phyloP scores from a whole-genome alignment of 2,888 invertebrate genomes.

The Autographa pulchrina region DNA sequence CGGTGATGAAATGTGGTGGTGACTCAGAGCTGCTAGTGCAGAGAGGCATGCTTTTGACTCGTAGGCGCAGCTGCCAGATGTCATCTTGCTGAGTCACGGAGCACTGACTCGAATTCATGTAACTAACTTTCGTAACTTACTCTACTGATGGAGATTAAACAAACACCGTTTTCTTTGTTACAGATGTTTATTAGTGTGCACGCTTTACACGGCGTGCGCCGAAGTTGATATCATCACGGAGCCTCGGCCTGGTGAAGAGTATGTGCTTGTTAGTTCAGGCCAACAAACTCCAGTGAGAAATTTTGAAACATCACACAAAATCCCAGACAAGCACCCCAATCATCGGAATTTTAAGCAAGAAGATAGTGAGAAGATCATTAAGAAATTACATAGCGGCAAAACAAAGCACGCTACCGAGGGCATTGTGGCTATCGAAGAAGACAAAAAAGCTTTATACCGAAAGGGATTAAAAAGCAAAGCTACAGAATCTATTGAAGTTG shows the following conservation, averaged over 20 bases:
- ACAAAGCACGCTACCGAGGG: conserved; percentile 81
- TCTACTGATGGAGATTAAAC: conserved; percentile 59
- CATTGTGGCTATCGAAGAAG: conserved; percentile 85
- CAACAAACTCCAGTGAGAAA: conserved; percentile 84
- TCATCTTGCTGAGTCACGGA: conserved; percentile 82
- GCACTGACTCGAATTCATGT: conserved; percentile 70
- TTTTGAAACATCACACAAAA: conserved; percentile 93
- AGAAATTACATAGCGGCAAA: conserved; percentile 80
- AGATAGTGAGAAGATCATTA: conserved; percentile 85
- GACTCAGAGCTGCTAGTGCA: conserved; percentile 78
- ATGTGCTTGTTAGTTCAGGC: conserved; percentile 90
- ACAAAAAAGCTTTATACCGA: conserved; percentile 78
- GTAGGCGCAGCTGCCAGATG: conserved; percentile 80
- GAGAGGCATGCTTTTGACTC: conserved; percentile 63
- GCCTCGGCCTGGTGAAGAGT: conserved; percentile 91
- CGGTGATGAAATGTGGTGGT: conserved; percentile 77
- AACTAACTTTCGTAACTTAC: conserved; percentile 71
- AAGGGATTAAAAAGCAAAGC: conserved; percentile 81
- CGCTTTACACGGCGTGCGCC: conserved; percentile 79
- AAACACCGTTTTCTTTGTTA: conserved; percentile 73
- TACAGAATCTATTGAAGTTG: conserved; percentile 84
- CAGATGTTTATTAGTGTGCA: conserved; percentile 88
- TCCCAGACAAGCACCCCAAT: conserved; percentile 87
- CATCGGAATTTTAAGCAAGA: conserved; percentile 73
- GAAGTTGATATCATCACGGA: conserved; percentile 91